These are phyloP conservation scores for Dendrolimus kikuchii DNA, from an alignment of 1,140 invertebrate genomes.

Conservation along the genomic window DNA sequence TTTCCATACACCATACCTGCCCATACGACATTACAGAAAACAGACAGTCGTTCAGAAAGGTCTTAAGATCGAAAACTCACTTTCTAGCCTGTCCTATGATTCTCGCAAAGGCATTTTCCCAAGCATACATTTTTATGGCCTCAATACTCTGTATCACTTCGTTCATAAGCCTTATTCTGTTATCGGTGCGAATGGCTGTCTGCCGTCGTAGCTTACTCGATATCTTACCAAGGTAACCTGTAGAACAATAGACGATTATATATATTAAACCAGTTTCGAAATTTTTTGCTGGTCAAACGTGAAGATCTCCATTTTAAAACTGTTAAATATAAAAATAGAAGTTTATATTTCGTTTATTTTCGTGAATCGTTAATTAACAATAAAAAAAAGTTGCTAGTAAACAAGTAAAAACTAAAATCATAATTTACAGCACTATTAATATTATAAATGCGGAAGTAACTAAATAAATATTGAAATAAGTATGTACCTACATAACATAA, in stretches of 20 bases:
- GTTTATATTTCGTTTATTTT: too few relatives aligned
- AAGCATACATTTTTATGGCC: conserved; percentile 93
- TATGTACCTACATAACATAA: too few relatives aligned
- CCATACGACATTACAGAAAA: too few relatives aligned
- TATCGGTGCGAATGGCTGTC: conserved; percentile 79
- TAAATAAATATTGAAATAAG: too few relatives aligned
- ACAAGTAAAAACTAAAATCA: too few relatives aligned
- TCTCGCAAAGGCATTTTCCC: conserved; percentile 87
- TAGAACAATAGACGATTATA: conserved; percentile 13
- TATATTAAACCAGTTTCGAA: background rate
- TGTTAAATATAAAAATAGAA: too few relatives aligned
- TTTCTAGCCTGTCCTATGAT: conserved; percentile 73
- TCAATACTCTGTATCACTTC: conserved; percentile 88
- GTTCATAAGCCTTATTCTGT: conserved; percentile 87
- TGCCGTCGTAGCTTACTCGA: conserved; percentile 73
- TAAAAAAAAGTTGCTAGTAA: background rate
- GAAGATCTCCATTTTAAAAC: too few relatives aligned
- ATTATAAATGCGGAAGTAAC: too few relatives aligned
- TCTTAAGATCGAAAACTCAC: conserved; percentile 28
- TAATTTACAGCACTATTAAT: too few relatives aligned
- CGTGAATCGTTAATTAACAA: background rate
- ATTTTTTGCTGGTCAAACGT: too few relatives aligned
- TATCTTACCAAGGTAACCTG: conserved; percentile 80
- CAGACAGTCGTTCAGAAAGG: too few relatives aligned
- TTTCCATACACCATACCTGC: too few relatives aligned